A percentile compares a stretch with the other conserved stretches of the same genome.
phyloP scores from a whole-genome alignment of 2,888 invertebrate genomes.

The Cosmorhoe ocellata region DNA sequence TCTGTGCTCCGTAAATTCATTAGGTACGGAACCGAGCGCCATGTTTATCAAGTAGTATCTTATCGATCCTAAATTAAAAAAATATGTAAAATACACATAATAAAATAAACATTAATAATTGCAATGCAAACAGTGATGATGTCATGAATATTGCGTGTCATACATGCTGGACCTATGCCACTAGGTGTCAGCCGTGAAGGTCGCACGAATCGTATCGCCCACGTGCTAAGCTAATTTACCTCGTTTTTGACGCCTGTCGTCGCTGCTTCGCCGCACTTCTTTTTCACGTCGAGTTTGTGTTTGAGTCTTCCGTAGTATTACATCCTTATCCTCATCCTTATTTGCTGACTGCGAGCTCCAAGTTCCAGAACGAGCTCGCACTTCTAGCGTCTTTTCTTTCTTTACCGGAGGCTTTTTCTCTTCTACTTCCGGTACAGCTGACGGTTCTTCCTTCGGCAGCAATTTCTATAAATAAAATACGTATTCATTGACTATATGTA shows the following conservation, averaged over 20 bases:
- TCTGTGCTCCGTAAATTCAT: no score
- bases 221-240: conserved; percentile 46
- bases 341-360: conserved; percentile 73
- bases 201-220: conserved; percentile 19
- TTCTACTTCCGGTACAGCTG: conserved; percentile 2
- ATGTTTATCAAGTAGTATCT: no score
- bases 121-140: conserved; percentile 32
- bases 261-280: conserved; percentile 58
- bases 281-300: conserved; percentile 48
- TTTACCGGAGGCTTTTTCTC: conserved; percentile 25
- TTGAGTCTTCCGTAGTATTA: conserved; percentile 41
- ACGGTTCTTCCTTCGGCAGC: conserved; percentile 33
- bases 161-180: conserved; percentile 40
- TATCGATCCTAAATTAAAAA: no score
- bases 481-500: no score
- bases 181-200: conserved; percentile 32
- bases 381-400: conserved; percentile 32
- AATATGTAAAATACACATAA: not conserved
- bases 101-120: not conserved
- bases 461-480: conserved; percentile 28
- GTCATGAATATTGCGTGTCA: conserved; percentile 28
- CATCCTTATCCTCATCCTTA: conserved; percentile 57
- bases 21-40: no score
- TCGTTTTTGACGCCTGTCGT: conserved; percentile 68
- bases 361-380: conserved; percentile 85